Evolutionary conservation across 2,888 invertebrate species (phyloP), one percentile per base, ranked within the genome.

Genomic region (Schrankia costaestrigalis): DNA sequence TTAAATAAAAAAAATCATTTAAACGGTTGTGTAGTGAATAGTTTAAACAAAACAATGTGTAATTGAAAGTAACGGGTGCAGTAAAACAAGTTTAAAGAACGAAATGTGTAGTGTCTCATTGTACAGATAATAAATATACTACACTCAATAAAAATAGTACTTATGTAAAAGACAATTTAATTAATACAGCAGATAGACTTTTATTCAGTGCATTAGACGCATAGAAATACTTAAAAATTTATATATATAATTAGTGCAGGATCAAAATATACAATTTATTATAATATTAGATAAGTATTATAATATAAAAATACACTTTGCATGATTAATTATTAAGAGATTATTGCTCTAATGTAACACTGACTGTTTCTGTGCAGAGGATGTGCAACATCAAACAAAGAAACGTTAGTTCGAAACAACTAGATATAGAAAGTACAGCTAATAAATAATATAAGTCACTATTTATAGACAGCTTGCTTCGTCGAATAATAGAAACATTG

Each of bases 31-130:
- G n/a, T n/a, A n/a, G n/a, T n/a, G n/a, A n/a, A n/a, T n/a, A n/a
- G n/a, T n/a, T n/a, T n/a, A n/a, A n/a, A n/a, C n/a, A n/a, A n/a
- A n/a, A n/a, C n/a, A n/a, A n/a, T n/a, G n/a, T n/a, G n/a, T n/a
- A n/a, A n/a, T n/a, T n/a, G n/a, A n/a, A n/a, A 32, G 21, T 10
- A 30, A 48, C 38, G 56, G 56, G 48, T 36, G 29, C 34, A 35
- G 41, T 37, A 21, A 12, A 19, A 25, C 27, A 27, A 41, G 47
- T 55, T 43, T 26, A 37, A 38, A 27, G 28, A 34, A 41, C 31
- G 18, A 50, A 10, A 26, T 35, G 24, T 46, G 39, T 55, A 44
- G 35, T 56, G 56, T 58, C 56, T 58, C 46, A 52, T 58, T 54
- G 51, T 56, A 47, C 9, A 10, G n/a, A 21, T 33, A 42, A 24